Evolutionary conservation across 2,797 vertebrate genomes (phyloP).

Genomic region (Echiichthys vipera): DNA sequence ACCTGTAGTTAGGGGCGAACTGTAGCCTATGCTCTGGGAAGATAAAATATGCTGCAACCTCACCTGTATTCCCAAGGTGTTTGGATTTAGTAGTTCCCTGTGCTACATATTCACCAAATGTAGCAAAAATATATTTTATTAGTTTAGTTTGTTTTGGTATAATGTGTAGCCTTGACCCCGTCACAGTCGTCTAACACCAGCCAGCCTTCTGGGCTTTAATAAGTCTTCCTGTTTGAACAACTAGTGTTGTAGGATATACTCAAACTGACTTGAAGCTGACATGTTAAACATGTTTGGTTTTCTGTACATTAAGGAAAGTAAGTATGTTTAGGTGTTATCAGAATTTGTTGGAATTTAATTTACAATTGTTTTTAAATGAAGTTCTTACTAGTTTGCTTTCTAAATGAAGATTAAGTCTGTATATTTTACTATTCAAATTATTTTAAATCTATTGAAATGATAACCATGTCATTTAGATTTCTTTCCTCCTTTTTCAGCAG

Average conservation of each 20-base stretch:
- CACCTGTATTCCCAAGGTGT: slow-evolving; percentile 11
- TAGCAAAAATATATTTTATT: slow-evolving; percentile 24
- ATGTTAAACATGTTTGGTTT: slow-evolving; percentile 32
- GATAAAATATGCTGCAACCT: slow-evolving; percentile 12
- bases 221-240: slow-evolving; percentile 30
- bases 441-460: slow-evolving; percentile 30
- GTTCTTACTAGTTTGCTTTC: slow-evolving; percentile 19
- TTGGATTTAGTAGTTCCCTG: slow-evolving; percentile 1
- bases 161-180: not conserved
- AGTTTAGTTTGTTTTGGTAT: not conserved
- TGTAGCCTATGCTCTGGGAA: slow-evolving; percentile 12
- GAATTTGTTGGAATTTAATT: slow-evolving; percentile 24
- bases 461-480: slow-evolving; percentile 6
- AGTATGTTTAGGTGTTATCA: slow-evolving; percentile 3
- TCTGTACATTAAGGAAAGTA: slow-evolving; percentile 34
- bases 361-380: slow-evolving; percentile 36
- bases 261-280: slow-evolving; percentile 17
- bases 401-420: slow-evolving; percentile 1
- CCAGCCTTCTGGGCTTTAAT: slow-evolving; percentile 20
- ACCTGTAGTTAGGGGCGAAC: not conserved
- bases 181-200: slow-evolving; percentile 19
- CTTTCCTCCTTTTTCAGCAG: not conserved
- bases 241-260: slow-evolving; percentile 11
- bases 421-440: slow-evolving; percentile 24
- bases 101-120: slow-evolving; percentile 4